phyloP scores from a whole-genome alignment of 2,888 invertebrate genomes.

The Labia minor region DNA sequence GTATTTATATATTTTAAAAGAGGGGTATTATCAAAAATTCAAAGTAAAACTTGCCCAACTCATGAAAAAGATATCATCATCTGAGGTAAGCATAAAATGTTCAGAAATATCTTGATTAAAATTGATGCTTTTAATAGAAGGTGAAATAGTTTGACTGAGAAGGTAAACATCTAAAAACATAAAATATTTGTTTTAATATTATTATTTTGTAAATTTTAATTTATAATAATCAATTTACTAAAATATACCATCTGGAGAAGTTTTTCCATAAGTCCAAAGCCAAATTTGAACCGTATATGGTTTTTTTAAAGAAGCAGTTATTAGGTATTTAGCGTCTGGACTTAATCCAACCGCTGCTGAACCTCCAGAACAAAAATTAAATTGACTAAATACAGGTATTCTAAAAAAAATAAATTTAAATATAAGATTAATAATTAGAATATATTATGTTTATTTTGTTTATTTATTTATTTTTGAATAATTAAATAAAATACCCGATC shows the following conservation, averaged over 20 bases:
- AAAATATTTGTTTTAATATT: slow-evolving; percentile 7
- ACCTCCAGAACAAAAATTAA: slow-evolving; percentile 41
- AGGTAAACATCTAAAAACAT: background rate
- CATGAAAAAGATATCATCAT: slow-evolving; percentile 34
- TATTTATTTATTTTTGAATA: no score
- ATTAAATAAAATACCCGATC: no score
- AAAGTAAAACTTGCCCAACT: slow-evolving; percentile 37
- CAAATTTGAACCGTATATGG: slow-evolving; percentile 45
- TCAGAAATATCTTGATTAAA: slow-evolving; percentile 37
- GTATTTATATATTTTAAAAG: no score
- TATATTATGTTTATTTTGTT: no score
- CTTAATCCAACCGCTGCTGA: slow-evolving; percentile 42
- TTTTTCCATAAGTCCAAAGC: slow-evolving; percentile 48
- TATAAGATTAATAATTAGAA: slow-evolving; percentile 15
- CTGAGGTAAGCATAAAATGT: slow-evolving; percentile 38
- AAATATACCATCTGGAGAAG: slow-evolving; percentile 48
- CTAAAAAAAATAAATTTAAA: slow-evolving; percentile 28
- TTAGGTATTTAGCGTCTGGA: slow-evolving; percentile 45
- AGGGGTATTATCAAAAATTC: no score
- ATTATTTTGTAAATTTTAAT: slow-evolving; percentile 16
- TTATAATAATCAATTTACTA: background rate
- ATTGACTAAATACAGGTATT: slow-evolving; percentile 44
- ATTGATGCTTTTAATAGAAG: slow-evolving; percentile 30
- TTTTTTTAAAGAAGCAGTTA: slow-evolving; percentile 43
- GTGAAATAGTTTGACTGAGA: background rate